Conservation (phyloP, 1,140 invertebrate species). For the Sycophila sp. region DNA sequence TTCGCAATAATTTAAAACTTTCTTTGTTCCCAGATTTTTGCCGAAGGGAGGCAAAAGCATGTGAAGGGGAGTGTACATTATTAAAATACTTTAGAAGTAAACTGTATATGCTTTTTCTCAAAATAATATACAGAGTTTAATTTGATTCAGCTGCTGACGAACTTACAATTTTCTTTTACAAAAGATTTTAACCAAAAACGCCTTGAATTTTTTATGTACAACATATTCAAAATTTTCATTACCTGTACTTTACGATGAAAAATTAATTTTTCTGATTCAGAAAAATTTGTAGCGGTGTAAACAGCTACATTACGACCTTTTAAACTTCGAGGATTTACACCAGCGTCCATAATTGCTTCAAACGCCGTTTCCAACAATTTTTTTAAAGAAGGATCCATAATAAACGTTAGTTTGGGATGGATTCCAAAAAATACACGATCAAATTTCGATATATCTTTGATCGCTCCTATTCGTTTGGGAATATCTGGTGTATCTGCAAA, state of each 20-base stretch:
- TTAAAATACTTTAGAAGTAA: no score
- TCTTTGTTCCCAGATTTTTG: no score
- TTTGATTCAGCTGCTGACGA: no score
- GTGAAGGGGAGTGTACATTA: no score
- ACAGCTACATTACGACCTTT: conserved; percentile 78
- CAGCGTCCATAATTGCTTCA: conserved; percentile 61
- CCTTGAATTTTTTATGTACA: no score
- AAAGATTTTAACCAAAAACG: no score
- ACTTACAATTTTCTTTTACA: no score
- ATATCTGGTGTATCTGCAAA: conserved; percentile 21
- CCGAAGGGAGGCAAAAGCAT: no score
- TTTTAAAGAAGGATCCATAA: conserved; percentile 68
- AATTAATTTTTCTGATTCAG: conserved; percentile 70
- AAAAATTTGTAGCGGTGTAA: conserved; percentile 78
- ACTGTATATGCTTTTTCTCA: no score
- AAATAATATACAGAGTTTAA: no score
- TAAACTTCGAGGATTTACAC: conserved; percentile 52
- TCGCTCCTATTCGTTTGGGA: conserved; percentile 31
- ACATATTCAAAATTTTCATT: no score
- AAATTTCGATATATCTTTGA: conserved; percentile 55
- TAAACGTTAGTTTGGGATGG: conserved; percentile 63
- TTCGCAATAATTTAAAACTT: no score
- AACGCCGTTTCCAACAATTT: conserved; percentile 65
- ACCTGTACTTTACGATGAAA: conserved; percentile 52
- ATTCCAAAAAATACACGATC: conserved; percentile 71